Evolutionary conservation across 37 sponge, comb jelly and placozoan species (phyloP).

Genomic region (Cladorhizidae sp.): DNA sequence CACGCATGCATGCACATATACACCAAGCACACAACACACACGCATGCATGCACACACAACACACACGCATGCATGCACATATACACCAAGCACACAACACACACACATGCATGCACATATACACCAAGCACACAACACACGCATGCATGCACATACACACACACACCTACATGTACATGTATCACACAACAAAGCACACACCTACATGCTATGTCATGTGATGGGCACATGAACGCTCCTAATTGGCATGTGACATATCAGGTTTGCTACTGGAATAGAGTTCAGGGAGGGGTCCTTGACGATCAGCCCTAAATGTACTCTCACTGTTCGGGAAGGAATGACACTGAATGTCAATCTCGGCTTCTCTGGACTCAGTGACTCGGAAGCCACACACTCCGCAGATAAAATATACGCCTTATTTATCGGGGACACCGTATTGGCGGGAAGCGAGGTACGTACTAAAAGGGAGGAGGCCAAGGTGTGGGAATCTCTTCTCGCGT

Average conservation of each 20-base stretch:
- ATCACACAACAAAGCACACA: no score
- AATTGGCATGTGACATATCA: slow-evolving; percentile 14
- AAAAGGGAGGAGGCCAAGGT: no score
- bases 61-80: no score
- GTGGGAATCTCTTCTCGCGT: no score
- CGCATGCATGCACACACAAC: no score
- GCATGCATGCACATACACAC: slow-evolving; percentile 2
- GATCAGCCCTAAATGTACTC: slow-evolving; percentile 77
- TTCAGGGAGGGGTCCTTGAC: slow-evolving; percentile 84
- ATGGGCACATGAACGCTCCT: no score
- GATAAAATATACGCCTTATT: slow-evolving; percentile 79
- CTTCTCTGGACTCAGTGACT: slow-evolving; percentile 56
- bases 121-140: no score
- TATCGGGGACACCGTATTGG: slow-evolving; percentile 93
- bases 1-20: no score
- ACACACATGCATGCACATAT: no score
- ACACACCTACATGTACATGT: slow-evolving; percentile 19
- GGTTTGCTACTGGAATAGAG: slow-evolving; percentile 93
- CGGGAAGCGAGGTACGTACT: slow-evolving; percentile 45
- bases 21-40: no score
- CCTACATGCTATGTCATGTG: not conserved
- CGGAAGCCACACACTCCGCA: slow-evolving; percentile 51
- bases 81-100: no score
- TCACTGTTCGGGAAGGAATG: slow-evolving; percentile 73
- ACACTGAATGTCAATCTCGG: slow-evolving; percentile 80